Evolutionary conservation across 2,113 vertebrate species (phyloP), one percentile per base, ranked within the genome.

Genomic region (Protobothrops mucrosquamatus): DNA sequence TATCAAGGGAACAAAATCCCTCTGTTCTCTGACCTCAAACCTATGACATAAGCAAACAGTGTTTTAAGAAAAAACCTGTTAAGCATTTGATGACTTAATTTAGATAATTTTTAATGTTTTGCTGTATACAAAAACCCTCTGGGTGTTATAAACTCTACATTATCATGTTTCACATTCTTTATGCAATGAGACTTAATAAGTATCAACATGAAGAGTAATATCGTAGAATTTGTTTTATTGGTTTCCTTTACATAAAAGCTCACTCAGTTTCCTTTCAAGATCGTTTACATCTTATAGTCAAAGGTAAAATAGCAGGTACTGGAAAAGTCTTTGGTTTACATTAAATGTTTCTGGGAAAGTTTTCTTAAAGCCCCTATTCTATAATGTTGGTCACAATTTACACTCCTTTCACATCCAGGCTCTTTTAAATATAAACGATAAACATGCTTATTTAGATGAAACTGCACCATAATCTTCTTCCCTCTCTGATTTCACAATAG

Each of bases 1-100:
- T 95, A 95, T 95, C 92, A 95, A 92, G 94, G 95, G 59, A 97
- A 97, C 91, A 95, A 89, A 95, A 96, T 95, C 95, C 94, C 57
- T 81, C 94, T 95, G 93, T 97, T 96, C 92, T 85, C 89, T 96
- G 94, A 96, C 94, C 94, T 96, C 90, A 94, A 61, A 90, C 0
- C 81, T 89, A 90, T 91, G 92, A 96, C 94, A 96, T 93, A 95
- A 94, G 93, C 85, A 92, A 94, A 95, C 57, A 92, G 39, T 14
- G 10, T 85, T 48, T 87, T 87, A 89, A 55, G 94, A 64, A 69
- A 69, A 34, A 69, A 89, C 18, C 26, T 89, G 23, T 91, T 89
- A 93, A 94, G 92, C 74, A 91, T 23, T 3, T 90, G 46, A 12
- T 12, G 74, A 93, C 90, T 95, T 93, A 48, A 1, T 94, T 96